These are phyloP conservation scores for Cynodonichthys magdalenae DNA, from an alignment of 2,797 vertebrate species.

Conservation along the genomic window DNA sequence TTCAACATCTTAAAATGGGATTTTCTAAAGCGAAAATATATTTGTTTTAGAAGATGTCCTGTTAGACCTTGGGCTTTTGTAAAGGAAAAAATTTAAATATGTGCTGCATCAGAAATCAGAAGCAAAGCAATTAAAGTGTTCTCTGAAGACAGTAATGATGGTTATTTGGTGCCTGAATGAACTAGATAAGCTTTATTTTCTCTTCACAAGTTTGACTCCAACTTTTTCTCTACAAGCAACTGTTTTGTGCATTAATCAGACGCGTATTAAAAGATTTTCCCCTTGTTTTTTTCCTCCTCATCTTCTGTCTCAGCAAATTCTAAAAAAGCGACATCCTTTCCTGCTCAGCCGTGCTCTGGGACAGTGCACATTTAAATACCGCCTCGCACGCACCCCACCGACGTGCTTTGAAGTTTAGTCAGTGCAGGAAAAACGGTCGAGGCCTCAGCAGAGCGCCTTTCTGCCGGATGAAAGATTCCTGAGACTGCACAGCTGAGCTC, in stretches of 20 bases:
- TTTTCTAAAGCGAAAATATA: background rate
- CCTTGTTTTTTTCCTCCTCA: slow-evolving; percentile 17
- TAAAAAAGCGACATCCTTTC: slow-evolving; percentile 17
- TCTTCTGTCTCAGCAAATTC: slow-evolving; percentile 35
- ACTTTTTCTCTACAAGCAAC: background rate
- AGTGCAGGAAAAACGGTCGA: slow-evolving; percentile 38
- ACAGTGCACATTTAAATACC: slow-evolving; percentile 42
- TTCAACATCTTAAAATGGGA: too few relatives aligned
- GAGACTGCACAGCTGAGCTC: slow-evolving; percentile 54
- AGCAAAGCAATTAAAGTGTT: background rate
- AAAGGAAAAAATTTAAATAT: background rate
- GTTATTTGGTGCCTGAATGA: background rate
- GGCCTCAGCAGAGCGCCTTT: slow-evolving; percentile 62
- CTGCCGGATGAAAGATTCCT: slow-evolving; percentile 67
- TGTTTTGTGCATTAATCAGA: background rate
- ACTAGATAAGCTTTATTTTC: background rate
- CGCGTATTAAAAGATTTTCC: background rate
- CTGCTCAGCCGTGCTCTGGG: slow-evolving; percentile 38
- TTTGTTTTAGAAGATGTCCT: background rate
- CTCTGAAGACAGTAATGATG: background rate
- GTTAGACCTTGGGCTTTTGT: background rate
- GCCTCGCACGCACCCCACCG: slow-evolving; percentile 34
- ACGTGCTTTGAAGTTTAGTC: slow-evolving; percentile 64
- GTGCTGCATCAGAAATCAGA: background rate
- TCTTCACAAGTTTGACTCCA: background rate